Conservation (phyloP, 2,888 invertebrate genomes). For the Schrankia costaestrigalis region DNA sequence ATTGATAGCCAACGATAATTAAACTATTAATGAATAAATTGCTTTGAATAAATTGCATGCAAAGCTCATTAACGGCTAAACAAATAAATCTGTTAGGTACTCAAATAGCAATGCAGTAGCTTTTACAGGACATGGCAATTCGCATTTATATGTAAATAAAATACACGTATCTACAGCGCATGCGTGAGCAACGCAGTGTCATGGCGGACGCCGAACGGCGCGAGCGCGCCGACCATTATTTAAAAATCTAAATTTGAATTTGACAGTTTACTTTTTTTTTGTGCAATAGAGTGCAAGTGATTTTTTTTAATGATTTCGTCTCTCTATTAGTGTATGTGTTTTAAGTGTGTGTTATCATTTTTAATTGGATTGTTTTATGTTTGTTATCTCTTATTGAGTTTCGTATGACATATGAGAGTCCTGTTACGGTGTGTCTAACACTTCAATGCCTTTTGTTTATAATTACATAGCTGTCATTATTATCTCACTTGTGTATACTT, state of each 20-base stretch:
- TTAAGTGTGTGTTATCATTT: conserved; percentile 39
- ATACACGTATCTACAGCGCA: conserved; percentile 55
- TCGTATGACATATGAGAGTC: conserved; percentile 23
- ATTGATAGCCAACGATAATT: not conserved
- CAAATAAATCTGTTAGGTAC: conserved; percentile 6
- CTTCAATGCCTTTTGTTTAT: conserved; percentile 20
- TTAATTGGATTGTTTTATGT: conserved; percentile 46
- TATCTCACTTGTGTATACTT: no score
- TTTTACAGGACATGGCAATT: conserved; percentile 50
- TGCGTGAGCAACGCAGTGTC: conserved; percentile 58
- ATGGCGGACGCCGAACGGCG: conserved; percentile 70
- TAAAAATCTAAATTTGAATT: conserved; percentile 5
- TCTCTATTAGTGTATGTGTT: conserved; percentile 26
- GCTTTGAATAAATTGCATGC: conserved; percentile 1
- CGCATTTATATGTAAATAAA: conserved; percentile 66
- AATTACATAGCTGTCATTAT: no score
- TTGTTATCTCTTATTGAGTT: conserved; percentile 33
- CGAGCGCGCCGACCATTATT: conserved; percentile 44
- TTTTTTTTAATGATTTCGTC: conserved; percentile 18
- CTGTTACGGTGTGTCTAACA: conserved; percentile 24
- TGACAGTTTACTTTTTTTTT: conserved; percentile 8
- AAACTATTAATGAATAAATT: not conserved
- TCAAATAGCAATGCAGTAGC: conserved; percentile 21
- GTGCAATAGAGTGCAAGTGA: conserved; percentile 14
- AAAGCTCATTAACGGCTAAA: conserved; percentile 7